Base-by-base conservation (phyloP, 2,888 invertebrate genomes). In the Hirudinaria manillensis region DNA sequence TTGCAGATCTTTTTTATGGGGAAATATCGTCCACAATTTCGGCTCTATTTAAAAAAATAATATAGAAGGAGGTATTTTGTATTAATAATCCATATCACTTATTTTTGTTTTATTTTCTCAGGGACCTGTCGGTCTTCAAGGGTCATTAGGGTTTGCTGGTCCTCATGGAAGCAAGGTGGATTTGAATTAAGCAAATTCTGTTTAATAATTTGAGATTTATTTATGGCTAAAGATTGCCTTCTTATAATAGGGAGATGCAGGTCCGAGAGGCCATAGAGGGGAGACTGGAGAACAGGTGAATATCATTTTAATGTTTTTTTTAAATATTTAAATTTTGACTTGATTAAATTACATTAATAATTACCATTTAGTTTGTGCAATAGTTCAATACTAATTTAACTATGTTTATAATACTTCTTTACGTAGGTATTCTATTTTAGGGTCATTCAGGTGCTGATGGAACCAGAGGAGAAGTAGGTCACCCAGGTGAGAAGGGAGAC, bases 401-500 rank as follows among this genome's bases (percentile, higher is more conserved):
- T n/a, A n/a, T n/a, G n/a, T 45, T 45, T 45, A 1, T 45, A 45
- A 45, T 45, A 16, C 16, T 45, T 45, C 45, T 6, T 45, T 45
- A 45, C 45, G 10, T 16, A 45, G 3, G 16, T 10, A 45, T 45
- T 45, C 45, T 6, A 45, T 70, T n/a, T 13, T 56, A 73, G 76
- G 80, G 80, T 19, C 55, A 61, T 27, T 27, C 72, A 27, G 78
- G 78, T 21, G 61, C 75, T 6, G 78, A 75, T 61, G 78, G 78
- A n/a, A 45, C 74, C 21, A 73, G 77, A 53, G 78, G 78, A 27
- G 78, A 74, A 21, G 67, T 70, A 13, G 79, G 79, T 32, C 51
- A 38, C 3, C 55, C 72, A n/a, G 79, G 79, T 70, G 77, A 78
- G 45, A 74, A 76, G 56, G 78, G 78, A 13, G 66, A 67, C 13